phyloP scores from a whole-genome alignment of 2,888 invertebrate species.

The Biston stratarius region DNA sequence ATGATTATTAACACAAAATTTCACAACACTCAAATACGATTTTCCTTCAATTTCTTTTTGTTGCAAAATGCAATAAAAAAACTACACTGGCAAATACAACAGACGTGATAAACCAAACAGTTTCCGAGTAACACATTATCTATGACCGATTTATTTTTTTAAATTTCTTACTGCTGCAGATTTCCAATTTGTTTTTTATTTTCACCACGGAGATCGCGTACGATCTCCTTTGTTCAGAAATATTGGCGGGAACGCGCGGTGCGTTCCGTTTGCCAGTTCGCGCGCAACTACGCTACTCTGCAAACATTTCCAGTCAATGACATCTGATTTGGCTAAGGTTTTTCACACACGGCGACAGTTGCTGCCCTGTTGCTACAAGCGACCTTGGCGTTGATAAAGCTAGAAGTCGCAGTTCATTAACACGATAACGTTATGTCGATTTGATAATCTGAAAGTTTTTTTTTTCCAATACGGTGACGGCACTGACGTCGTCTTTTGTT shows the following conservation, averaged over 20 bases:
- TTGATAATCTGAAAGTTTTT: conserved; percentile 20
- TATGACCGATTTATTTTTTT: not conserved
- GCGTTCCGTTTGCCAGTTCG: conserved; percentile 46
- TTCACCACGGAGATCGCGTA: conserved; percentile 29
- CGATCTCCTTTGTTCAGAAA: conserved; percentile 57
- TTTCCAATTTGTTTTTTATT: not conserved
- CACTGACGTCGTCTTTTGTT: not conserved
- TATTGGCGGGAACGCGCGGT: conserved; percentile 42
- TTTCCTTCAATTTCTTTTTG: not conserved
- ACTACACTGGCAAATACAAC: not conserved
- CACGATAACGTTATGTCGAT: conserved; percentile 24
- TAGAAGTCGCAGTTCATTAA: conserved; percentile 22
- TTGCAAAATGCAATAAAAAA: conserved; percentile 1
- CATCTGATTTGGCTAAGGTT: conserved; percentile 42
- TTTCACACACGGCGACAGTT: conserved; percentile 20
- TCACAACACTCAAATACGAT: not conserved
- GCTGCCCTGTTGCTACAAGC: conserved; percentile 20
- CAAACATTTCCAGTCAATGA: conserved; percentile 48
- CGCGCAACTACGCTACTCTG: conserved; percentile 16
- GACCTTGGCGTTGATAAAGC: conserved; percentile 28
- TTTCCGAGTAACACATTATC: not conserved
- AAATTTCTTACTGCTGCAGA: conserved; percentile 17
- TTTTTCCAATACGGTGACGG: conserved; percentile 7
- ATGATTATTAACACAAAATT: no score
- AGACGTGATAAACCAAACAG: not conserved